Percentiles rank a stretch among this genome's conserved stretches.
These are phyloP conservation scores for Toxostoma redivivum DNA, from an alignment of 2,113 vertebrate genomes.

Conservation along the genomic window DNA sequence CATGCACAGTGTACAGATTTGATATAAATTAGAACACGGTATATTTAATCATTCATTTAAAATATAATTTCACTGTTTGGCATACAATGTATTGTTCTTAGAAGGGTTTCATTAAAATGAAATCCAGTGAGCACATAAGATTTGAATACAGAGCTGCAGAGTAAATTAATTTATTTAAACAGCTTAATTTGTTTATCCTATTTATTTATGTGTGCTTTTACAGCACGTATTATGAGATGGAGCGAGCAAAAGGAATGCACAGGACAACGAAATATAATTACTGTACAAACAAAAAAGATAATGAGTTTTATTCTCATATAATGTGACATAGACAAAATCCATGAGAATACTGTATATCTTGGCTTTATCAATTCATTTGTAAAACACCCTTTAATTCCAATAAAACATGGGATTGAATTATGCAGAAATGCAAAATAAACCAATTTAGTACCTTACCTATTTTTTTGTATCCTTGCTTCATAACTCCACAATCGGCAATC, in stretches of 20 bases:
- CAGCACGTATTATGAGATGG: conserved; percentile 62
- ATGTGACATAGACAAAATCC: conserved; percentile 46
- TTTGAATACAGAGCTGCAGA: conserved; percentile 73
- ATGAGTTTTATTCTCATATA: conserved; percentile 69
- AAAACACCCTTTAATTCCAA: conserved; percentile 57
- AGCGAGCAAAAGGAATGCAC: conserved; percentile 65
- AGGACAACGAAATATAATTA: conserved; percentile 71
- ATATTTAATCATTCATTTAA: conserved; percentile 69
- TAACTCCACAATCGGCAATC: conserved; percentile 57
- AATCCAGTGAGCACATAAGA: conserved; percentile 74
- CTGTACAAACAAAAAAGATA: conserved; percentile 76
- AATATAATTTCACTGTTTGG: conserved; percentile 72
- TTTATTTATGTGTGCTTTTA: conserved; percentile 74
- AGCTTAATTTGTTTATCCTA: conserved; percentile 81
- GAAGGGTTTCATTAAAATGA: conserved; percentile 77
- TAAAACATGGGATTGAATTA: conserved; percentile 24
- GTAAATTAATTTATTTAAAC: conserved; percentile 81
- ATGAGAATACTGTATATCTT: conserved; percentile 36
- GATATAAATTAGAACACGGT: conserved; percentile 63
- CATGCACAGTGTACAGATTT: conserved; percentile 49
- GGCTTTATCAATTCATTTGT: conserved; percentile 66
- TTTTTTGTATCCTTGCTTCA: conserved; percentile 53
- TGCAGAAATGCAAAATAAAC: conserved; percentile 42
- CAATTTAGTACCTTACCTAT: conserved; percentile 56
- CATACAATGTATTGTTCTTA: conserved; percentile 69